Conservation (phyloP, 2,797 vertebrate species). For the Limnodromus scolopaceus region DNA sequence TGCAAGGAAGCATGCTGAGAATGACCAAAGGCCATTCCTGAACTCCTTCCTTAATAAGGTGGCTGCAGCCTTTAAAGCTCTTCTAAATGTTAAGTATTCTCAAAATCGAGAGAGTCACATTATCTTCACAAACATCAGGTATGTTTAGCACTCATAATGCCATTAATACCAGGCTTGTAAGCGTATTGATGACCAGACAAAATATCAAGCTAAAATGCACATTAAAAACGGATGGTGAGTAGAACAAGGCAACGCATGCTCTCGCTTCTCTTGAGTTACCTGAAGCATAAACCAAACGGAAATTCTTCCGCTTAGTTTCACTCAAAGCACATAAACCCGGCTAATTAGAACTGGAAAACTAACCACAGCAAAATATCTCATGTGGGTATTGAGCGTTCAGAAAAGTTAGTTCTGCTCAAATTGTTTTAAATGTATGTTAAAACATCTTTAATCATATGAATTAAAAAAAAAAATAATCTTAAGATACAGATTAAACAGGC, state of each 20-base stretch:
- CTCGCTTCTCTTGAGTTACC: constrained; percentile 1
- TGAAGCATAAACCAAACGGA: constrained; percentile 31
- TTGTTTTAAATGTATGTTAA: not conserved
- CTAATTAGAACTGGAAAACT: constrained; percentile 20
- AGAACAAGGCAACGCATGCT: constrained; percentile 18
- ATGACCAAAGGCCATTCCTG: constrained; percentile 80
- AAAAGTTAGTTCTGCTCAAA: not conserved
- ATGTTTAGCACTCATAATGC: constrained; percentile 56
- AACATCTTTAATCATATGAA: not conserved
- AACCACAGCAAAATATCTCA: constrained; percentile 8
- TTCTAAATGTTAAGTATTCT: constrained; percentile 57
- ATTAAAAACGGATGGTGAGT: constrained; percentile 17
- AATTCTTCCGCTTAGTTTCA: constrained; percentile 19
- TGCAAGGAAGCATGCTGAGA: constrained; percentile 79
- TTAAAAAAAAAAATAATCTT: not conserved
- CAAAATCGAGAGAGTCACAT: constrained; percentile 1
- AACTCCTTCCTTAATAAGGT: constrained; percentile 78
- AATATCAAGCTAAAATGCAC: constrained; percentile 4
- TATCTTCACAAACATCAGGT: constrained; percentile 4
- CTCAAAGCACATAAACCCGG: constrained; percentile 12
- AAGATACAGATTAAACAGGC: not conserved
- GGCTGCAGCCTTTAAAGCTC: constrained; percentile 64
- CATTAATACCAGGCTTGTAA: constrained; percentile 46
- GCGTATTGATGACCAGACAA: constrained; percentile 22
- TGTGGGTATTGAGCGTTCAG: not conserved